Base-by-base conservation (phyloP, 2,888 invertebrate genomes). In the Apoderus coryli region DNA sequence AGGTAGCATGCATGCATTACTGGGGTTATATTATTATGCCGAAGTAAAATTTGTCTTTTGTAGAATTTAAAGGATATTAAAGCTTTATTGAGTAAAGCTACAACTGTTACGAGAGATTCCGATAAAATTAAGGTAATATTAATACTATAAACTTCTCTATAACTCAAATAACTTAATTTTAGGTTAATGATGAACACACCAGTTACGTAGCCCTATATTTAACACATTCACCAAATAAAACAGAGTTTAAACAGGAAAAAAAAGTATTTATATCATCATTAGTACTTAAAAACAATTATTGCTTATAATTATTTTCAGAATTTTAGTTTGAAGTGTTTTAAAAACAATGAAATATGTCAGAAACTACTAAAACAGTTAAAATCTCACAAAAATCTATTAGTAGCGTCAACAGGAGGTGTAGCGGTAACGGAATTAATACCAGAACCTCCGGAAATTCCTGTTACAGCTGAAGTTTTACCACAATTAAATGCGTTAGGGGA, bases 401-500 rank as follows among this genome's bases (percentile, higher is more conserved):
- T 36, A 16, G 33, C 15, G 19, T 19, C 33, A 6, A 28, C 34
- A 11, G 24, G 36, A 19, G 39, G 31, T 22, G 10, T 37, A 13
- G 26, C 40, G n/a, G 25, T 29, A 14, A 3, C 36, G 19, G 40
- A 43, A 22, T 28, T 41, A 23, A 46, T 46, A 40, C 47, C 49
- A 11, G 48, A 49, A 36, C 44, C 48, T 4, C 50, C 58, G 32
- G 54, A 57, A 9, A 52, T 53, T 16, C 49, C 53, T n/a, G 34
- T 36, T 19, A 35, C 44, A 4, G 44, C 44, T 22, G 48, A 53
- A 33, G 36, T 48, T 15, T 25, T 51, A 22, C 49, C 42, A 27
- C 46, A 51, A 22, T n/a, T 56, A n/a, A 52, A 55, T 39, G 52
- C 49, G 11, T 46, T 57, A 5, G 80, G 76, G 5, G 90, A 90